Base-by-base conservation (phyloP, 2,888 invertebrate species). In the Serripes groenlandicus region DNA sequence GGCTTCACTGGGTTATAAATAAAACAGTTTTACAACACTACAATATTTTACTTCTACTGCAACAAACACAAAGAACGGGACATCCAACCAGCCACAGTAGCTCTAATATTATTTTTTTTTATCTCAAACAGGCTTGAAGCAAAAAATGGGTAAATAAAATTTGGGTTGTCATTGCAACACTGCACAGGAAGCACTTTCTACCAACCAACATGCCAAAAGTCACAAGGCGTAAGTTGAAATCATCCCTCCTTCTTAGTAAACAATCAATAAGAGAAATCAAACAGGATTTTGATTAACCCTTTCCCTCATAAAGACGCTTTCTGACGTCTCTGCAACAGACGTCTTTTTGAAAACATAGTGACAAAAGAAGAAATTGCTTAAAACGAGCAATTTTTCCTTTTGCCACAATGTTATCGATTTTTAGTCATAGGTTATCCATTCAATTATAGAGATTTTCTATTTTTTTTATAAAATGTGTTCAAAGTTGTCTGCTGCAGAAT, bases 201-300 rank as follows among this genome's bases (percentile, higher is more conserved):
- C 66, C 37, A 42, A 66, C 66, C 66, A 66, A 66, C 66, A 66
- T 66, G 66, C 66, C 66, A 66, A 66, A 66, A 0, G 42, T 66
- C 66, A 66, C 66, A 66, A 66, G 42, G 28, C 42, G 66, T 26
- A 23, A 3, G n/a, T 23, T 37, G 15, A 66, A 34, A n/a, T 21
- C 66, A 66, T 66, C 66, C 66, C 66, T 66, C 37, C 26, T 26
- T 15, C 37, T 1, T 64, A 21, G 21, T 4, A 21, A 64, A 2
- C 32, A 60, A 60, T 30, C 18, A 23, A 23, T 9, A 11, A 15
- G 42, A 42, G 42, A 42, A 42, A 7, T 42, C 9, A 42, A 42
- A 15, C 9, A 42, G 7, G 15, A 28, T 7, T 7, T 18, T 23
- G 7, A 3, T 56, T 26, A 56, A 56, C 1, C 56, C 56, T 56